Evolutionary conservation across 1,140 invertebrate genomes (phyloP).

Genomic region (Frieseomelitta varia): DNA sequence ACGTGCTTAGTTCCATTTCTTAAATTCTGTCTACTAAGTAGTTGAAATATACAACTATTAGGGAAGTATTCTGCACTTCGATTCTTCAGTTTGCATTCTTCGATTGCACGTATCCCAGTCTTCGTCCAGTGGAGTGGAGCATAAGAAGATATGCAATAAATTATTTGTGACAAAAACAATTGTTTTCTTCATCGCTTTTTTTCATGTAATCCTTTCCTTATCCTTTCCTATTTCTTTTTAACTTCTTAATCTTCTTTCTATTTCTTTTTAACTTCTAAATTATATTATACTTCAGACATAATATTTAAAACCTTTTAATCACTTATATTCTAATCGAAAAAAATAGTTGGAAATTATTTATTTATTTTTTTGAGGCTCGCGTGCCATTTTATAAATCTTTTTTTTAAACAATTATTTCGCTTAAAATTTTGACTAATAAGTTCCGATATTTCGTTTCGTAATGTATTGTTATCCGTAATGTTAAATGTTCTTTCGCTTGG

Average conservation of each 20-base stretch:
- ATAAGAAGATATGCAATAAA: constrained; percentile 57
- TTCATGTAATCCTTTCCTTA: neutral
- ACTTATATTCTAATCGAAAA: neutral
- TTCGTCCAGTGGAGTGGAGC: constrained; percentile 48
- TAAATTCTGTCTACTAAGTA: neutral
- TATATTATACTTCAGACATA: neutral
- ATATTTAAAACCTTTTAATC: neutral
- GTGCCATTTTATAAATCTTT: neutral
- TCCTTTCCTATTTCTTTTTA: constrained; percentile 14
- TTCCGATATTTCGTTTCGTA: neutral
- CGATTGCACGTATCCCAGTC: constrained; percentile 37
- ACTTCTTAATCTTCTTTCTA: neutral
- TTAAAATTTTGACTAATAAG: neutral
- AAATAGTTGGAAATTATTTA: constrained; percentile 51
- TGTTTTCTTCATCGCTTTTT: constrained; percentile 38
- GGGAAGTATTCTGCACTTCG: neutral
- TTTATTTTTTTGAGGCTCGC: constrained; percentile 75
- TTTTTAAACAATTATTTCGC: neutral
- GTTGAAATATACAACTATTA: neutral
- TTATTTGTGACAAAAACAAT: constrained; percentile 34
- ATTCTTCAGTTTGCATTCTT: constrained; percentile 22
- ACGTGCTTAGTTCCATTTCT: constrained; percentile 1
- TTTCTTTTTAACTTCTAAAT: no score
- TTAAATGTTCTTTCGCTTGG: no score
- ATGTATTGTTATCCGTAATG: neutral